These are phyloP conservation scores for Trogon surrucura DNA, from an alignment of 2,113 vertebrate species.

Conservation along the genomic window DNA sequence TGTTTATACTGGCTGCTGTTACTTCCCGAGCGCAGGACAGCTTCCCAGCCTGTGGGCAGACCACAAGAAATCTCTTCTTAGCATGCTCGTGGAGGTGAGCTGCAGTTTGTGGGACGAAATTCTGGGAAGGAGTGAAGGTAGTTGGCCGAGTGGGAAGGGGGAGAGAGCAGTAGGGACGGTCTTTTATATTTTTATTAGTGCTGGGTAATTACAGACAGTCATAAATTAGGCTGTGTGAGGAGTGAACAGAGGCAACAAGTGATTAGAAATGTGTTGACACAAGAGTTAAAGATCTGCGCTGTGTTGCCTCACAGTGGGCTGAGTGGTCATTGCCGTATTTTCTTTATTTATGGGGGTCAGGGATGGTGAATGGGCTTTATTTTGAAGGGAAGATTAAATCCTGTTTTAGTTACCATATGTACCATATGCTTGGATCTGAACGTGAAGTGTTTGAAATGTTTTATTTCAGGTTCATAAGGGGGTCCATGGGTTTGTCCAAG, in stretches of 20 bases:
- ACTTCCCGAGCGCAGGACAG: slow-evolving; percentile 87
- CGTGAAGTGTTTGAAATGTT: not conserved
- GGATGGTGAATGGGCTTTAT: not conserved
- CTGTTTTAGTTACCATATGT: not conserved
- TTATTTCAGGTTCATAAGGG: slow-evolving; percentile 91
- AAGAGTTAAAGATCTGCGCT: not conserved
- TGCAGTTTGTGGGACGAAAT: not conserved
- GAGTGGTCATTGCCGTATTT: not conserved
- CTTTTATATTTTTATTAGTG: not conserved
- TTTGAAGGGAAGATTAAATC: not conserved
- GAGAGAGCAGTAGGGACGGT: not conserved
- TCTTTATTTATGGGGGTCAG: not conserved
- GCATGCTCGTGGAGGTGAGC: slow-evolving; percentile 97
- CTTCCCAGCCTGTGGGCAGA: slow-evolving; percentile 89
- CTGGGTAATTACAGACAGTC: not conserved
- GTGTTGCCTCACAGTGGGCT: not conserved
- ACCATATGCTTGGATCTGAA: not conserved
- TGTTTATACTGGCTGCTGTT: slow-evolving; percentile 93
- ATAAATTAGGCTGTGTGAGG: not conserved
- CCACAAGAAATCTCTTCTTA: slow-evolving; percentile 92
- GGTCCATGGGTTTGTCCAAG: slow-evolving; percentile 89
- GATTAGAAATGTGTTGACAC: not conserved
- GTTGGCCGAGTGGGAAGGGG: not conserved
- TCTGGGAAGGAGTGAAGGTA: not conserved
- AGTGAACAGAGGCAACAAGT: not conserved